Percentiles rank a stretch among this genome's conserved stretches.
These are phyloP conservation scores for Eueremaeus valkanovi DNA, from an alignment of 2,888 invertebrate genomes.

Conservation along the genomic window DNA sequence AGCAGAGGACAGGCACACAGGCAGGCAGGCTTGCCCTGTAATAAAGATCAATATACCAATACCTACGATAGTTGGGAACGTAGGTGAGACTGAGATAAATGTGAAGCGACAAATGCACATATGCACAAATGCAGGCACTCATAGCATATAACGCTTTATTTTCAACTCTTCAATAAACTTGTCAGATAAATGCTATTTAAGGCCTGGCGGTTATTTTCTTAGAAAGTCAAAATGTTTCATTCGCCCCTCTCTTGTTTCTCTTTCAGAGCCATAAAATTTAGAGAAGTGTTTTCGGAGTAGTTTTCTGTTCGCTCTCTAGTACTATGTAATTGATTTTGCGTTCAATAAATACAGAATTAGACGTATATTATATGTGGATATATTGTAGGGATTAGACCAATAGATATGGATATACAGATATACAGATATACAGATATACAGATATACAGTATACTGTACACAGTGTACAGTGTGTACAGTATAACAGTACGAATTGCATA, in stretches of 20 bases:
- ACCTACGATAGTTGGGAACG: not conserved
- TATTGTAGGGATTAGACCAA: not conserved
- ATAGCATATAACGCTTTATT: conserved; percentile 21
- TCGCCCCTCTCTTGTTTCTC: conserved; percentile 22
- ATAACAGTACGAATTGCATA: too few species aligned
- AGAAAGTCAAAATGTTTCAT: not conserved
- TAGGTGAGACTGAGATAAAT: conserved; percentile 30
- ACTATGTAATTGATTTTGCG: conserved; percentile 1
- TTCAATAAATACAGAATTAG: conserved; percentile 20
- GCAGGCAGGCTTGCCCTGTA: conserved; percentile 24
- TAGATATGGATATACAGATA: too few species aligned
- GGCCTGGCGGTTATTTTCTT: conserved; percentile 24
- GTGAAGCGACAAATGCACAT: conserved; percentile 1
- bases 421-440: too few species aligned
- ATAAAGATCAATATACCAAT: conserved; percentile 30
- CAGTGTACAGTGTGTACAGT: too few species aligned
- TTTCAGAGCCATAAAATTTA: conserved; percentile 21
- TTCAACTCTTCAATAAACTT: conserved; percentile 35
- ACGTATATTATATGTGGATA: not conserved
- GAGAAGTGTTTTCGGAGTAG: conserved; percentile 11
- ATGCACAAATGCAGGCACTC: too few species aligned
- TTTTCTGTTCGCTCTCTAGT: not conserved
- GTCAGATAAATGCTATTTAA: conserved; percentile 29
- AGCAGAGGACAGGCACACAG: conserved; percentile 13
- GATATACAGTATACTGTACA: too few species aligned